A percentile compares a stretch with the other conserved stretches of the same genome.
Conservation (phyloP, 2,888 invertebrate species). For the Drosophila rubida region DNA sequence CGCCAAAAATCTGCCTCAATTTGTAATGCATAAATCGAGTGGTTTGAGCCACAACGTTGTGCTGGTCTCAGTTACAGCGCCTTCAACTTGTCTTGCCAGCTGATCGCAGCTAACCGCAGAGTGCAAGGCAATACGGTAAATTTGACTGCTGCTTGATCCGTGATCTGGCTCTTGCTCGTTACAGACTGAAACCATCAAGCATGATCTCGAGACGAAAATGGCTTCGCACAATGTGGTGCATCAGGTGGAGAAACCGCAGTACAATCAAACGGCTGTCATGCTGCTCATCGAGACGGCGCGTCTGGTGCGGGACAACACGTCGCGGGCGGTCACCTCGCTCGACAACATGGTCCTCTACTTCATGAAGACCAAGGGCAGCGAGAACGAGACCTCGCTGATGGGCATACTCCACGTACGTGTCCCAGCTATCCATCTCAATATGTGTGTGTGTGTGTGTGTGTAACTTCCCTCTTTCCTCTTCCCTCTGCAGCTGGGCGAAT, state of each 20-base stretch:
- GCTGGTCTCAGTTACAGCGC: neutral
- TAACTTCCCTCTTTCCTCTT: neutral
- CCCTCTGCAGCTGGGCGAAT: constrained; percentile 82
- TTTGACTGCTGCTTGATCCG: too few species aligned
- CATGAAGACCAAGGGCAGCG: constrained; percentile 84
- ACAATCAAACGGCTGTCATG: constrained; percentile 91
- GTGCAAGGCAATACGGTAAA: too few species aligned
- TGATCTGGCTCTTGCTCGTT: too few species aligned
- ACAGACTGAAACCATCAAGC: constrained; percentile 91
- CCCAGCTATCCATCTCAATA: neutral
- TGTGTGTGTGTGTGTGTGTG: neutral
- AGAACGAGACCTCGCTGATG: constrained; percentile 84
- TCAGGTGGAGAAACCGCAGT: constrained; percentile 91
- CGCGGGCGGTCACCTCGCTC: constrained; percentile 87
- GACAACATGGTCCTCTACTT: constrained; percentile 85
- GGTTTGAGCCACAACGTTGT: too few species aligned
- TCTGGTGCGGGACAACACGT: constrained; percentile 90
- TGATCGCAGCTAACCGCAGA: too few species aligned
- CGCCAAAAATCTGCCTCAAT: too few species aligned
- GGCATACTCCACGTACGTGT: constrained; percentile 82
- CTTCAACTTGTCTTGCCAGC: neutral
- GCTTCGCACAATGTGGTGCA: constrained; percentile 90
- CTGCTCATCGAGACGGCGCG: constrained; percentile 89
- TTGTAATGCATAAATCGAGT: too few species aligned
- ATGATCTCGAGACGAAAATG: constrained; percentile 89